phyloP scores from a whole-genome alignment of 2,113 vertebrate species.

The Patagioenas fasciata region DNA sequence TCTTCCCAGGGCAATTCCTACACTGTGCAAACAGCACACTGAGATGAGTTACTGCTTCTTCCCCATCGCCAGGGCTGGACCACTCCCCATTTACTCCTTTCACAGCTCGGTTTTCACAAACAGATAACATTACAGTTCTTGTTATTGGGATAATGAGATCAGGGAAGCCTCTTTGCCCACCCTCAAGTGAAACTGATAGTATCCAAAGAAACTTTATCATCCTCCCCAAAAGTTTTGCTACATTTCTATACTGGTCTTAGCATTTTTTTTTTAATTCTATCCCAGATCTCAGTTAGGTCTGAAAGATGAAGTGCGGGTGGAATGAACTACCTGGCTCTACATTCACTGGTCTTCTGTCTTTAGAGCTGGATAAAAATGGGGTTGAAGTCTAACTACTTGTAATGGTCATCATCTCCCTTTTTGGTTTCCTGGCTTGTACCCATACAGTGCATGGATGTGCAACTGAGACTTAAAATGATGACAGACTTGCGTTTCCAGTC shows the following conservation, averaged over 20 bases:
- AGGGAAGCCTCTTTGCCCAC: background rate
- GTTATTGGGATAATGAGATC: background rate
- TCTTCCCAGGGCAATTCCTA: background rate
- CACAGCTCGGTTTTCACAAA: background rate
- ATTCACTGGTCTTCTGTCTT: background rate
- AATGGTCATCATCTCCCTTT: background rate
- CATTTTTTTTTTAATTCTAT: fast-evolving
- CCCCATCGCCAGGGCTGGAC: background rate
- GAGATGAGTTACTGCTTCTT: background rate
- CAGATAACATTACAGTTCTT: background rate
- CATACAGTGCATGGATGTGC: fast-evolving
- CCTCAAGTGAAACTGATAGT: background rate
- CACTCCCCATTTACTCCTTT: background rate
- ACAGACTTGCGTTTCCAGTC: background rate
- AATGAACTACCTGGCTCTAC: background rate
- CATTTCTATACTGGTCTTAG: background rate
- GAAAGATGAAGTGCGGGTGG: background rate
- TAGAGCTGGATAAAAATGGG: background rate
- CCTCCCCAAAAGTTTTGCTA: background rate
- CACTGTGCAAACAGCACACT: background rate
- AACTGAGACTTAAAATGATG: background rate
- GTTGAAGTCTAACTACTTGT: background rate
- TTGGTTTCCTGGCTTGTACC: background rate
- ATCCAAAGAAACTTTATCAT: background rate
- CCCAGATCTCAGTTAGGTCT: background rate